Evolutionary conservation across 1,140 invertebrate species (phyloP).

Genomic region (Drosophila parabipectinata): DNA sequence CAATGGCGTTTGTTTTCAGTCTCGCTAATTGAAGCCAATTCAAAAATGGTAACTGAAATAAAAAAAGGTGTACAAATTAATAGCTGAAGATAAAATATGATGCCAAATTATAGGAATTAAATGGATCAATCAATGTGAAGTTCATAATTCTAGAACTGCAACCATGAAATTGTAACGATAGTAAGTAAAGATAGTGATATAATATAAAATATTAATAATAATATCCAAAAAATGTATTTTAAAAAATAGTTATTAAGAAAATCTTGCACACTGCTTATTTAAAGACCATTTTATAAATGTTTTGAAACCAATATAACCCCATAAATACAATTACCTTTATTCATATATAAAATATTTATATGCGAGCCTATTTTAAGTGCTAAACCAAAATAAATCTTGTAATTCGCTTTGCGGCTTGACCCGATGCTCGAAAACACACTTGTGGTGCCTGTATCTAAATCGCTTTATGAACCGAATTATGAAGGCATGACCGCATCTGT

Average conservation of each 20-base stretch:
- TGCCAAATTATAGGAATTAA: constrained; percentile 38
- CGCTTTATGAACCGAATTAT: constrained; percentile 54
- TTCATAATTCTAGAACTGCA: not conserved
- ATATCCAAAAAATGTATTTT: no score
- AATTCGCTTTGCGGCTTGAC: constrained; percentile 27
- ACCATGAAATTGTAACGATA: not conserved
- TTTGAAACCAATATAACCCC: not conserved
- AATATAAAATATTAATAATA: no score
- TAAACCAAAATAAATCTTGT: constrained; percentile 7
- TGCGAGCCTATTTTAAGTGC: constrained; percentile 1
- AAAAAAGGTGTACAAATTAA: constrained; percentile 15
- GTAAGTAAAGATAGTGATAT: no score
- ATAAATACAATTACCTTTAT: not conserved
- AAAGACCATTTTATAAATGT: not conserved
- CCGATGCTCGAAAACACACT: not conserved
- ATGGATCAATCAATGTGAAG: constrained; percentile 30
- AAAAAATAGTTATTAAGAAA: no score
- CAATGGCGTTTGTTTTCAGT: constrained; percentile 41
- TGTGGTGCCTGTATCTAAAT: constrained; percentile 18
- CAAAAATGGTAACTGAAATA: constrained; percentile 41
- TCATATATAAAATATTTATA: not conserved
- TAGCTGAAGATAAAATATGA: constrained; percentile 12
- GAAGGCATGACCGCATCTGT: constrained; percentile 48
- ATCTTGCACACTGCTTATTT: not conserved
- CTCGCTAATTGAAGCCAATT: constrained; percentile 57